A percentile compares a stretch with the other conserved stretches of the same genome.
Conservation (phyloP, 2,113 vertebrate species). For the Echinops telfairi region DNA sequence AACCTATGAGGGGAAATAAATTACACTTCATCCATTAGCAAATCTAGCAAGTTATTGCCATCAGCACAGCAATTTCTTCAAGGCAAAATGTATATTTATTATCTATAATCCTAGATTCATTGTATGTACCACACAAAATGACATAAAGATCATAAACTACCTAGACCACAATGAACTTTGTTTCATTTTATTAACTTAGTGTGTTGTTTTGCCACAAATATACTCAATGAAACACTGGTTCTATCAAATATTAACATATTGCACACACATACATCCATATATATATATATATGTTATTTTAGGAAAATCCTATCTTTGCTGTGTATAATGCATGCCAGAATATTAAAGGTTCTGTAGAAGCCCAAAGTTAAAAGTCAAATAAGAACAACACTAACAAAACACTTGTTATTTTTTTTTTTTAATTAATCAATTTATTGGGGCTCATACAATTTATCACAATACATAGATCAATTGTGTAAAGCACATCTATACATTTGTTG, state of each 20-base stretch:
- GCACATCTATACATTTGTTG: too few species aligned
- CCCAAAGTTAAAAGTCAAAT: neutral
- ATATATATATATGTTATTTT: neutral
- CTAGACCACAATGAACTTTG: neutral
- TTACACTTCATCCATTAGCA: slow-evolving; percentile 20
- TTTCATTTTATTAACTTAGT: neutral
- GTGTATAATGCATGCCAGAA: neutral
- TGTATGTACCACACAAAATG: neutral
- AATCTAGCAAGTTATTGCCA: neutral
- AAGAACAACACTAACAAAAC: neutral
- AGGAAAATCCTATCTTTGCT: slow-evolving; percentile 21
- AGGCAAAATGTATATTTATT: slow-evolving; percentile 15
- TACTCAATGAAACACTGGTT: neutral
- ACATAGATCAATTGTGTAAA: too few species aligned
- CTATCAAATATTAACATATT: neutral
- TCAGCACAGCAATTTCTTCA: neutral
- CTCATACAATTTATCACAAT: too few species aligned
- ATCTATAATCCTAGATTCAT: neutral
- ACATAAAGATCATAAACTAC: neutral
- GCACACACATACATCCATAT: too few species aligned
- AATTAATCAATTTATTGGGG: too few species aligned
- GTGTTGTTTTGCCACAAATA: neutral
- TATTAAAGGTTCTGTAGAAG: neutral
- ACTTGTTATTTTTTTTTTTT: neutral
- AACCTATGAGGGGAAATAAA: neutral